These are phyloP conservation scores for Varecia variegata DNA, from an alignment of 2,797 vertebrate species.

Conservation along the genomic window DNA sequence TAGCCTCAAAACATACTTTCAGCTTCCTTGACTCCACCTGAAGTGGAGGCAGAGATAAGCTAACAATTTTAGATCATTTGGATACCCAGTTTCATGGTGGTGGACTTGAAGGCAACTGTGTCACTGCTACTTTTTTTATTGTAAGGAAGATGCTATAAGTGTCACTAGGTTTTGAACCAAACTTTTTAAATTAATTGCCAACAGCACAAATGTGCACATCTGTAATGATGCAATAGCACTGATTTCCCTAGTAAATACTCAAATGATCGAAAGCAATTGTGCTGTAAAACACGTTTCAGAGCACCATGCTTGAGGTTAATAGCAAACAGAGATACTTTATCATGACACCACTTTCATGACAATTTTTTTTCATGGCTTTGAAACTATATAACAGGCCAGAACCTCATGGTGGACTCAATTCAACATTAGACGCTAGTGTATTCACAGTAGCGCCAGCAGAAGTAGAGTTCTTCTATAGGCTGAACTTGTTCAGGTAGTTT, in stretches of 20 bases:
- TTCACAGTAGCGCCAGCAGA: not conserved
- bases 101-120: constrained; percentile 16
- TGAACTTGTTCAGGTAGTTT: not conserved
- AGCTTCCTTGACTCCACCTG: not conserved
- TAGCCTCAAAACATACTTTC: not conserved
- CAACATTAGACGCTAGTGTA: not conserved
- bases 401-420: not conserved
- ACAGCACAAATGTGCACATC: not conserved
- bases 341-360: not conserved
- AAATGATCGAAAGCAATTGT: not conserved
- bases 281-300: not conserved
- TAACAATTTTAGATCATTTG: not conserved
- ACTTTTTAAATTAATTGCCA: constrained; percentile 22
- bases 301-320: not conserved
- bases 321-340: not conserved
- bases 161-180: not conserved
- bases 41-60: not conserved
- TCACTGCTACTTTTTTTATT: not conserved
- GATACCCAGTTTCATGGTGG: not conserved
- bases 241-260: not conserved
- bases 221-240: not conserved
- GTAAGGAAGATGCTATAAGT: not conserved
- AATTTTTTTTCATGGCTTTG: not conserved
- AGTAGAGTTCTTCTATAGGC: not conserved
- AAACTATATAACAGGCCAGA: not conserved